A percentile compares a stretch with the other conserved stretches of the same genome.
phyloP scores from a whole-genome alignment of 2,888 invertebrate species.

The Mesopsocus fuscifrons region DNA sequence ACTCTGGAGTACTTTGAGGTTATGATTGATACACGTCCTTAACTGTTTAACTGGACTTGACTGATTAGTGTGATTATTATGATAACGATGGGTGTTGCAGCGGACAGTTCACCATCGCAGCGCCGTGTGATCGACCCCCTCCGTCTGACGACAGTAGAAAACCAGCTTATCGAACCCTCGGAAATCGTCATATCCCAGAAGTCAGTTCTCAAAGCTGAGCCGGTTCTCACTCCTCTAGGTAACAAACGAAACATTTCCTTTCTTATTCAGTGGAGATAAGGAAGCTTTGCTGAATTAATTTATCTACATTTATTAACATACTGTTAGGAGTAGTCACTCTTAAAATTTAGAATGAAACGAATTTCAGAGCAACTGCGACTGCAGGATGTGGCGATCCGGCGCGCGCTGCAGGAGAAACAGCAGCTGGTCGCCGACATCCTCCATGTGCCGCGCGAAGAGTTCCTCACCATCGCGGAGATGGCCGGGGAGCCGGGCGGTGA shows the following conservation, averaged over 20 bases:
- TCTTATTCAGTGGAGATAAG: neutral
- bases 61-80: too few relatives aligned
- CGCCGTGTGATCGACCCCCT: slow-evolving; percentile 26
- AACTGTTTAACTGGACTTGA: too few relatives aligned
- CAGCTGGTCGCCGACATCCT: slow-evolving; percentile 55
- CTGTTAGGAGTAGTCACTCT: too few relatives aligned
- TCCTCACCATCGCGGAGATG: slow-evolving; percentile 45
- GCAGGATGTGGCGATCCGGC: slow-evolving; percentile 48
- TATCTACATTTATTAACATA: too few relatives aligned
- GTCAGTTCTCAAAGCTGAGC: slow-evolving; percentile 54
- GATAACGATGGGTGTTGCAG: neutral
- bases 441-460: slow-evolving; percentile 50
- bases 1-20: too few relatives aligned
- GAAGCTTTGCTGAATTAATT: too few relatives aligned
- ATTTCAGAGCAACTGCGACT: slow-evolving; percentile 48
- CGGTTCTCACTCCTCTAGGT: slow-evolving; percentile 60
- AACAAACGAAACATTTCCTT: slow-evolving; percentile 21
- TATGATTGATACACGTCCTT: too few relatives aligned
- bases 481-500: slow-evolving; percentile 36
- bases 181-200: slow-evolving; percentile 54
- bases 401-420: slow-evolving; percentile 51
- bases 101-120: slow-evolving; percentile 14
- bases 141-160: slow-evolving; percentile 36
- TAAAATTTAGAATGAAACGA: too few relatives aligned
- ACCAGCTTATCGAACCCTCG: slow-evolving; percentile 45